Percentiles rank a stretch among this genome's conserved stretches.
Conservation (phyloP, 2,797 vertebrate genomes). For the Mormyrus hasselquistii region DNA sequence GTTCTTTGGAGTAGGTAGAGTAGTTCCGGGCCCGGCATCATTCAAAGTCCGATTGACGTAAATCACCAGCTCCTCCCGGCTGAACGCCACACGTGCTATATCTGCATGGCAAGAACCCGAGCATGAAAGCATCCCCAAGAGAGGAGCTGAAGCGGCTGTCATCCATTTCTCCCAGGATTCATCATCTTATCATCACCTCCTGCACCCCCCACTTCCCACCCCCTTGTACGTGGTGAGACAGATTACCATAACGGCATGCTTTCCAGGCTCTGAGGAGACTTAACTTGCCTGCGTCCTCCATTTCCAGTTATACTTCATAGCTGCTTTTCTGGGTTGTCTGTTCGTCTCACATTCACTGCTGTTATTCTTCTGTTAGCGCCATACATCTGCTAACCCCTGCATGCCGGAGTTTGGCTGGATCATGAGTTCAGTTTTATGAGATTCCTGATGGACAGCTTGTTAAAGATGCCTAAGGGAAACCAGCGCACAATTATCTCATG, state of each 20-base stretch:
- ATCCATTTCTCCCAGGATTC: constrained; percentile 4
- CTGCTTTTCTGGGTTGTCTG: background rate
- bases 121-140: background rate
- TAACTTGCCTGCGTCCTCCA: background rate
- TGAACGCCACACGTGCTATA: background rate
- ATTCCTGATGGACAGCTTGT: background rate
- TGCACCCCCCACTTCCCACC: background rate
- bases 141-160: background rate
- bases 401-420: background rate
- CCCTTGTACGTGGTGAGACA: background rate
- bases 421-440: background rate
- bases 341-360: background rate
- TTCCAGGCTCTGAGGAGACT: background rate
- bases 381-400: background rate
- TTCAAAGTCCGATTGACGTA: background rate
- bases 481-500: background rate
- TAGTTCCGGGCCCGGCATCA: background rate
- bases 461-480: background rate
- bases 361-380: background rate
- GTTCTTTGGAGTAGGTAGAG: background rate
- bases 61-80: background rate
- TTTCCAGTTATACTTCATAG: background rate
- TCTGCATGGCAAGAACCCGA: background rate
- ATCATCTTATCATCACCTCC: background rate
- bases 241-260: background rate